These are phyloP conservation scores for Ariolimax columbianus DNA, from an alignment of 2,888 invertebrate genomes.

Conservation along the genomic window DNA sequence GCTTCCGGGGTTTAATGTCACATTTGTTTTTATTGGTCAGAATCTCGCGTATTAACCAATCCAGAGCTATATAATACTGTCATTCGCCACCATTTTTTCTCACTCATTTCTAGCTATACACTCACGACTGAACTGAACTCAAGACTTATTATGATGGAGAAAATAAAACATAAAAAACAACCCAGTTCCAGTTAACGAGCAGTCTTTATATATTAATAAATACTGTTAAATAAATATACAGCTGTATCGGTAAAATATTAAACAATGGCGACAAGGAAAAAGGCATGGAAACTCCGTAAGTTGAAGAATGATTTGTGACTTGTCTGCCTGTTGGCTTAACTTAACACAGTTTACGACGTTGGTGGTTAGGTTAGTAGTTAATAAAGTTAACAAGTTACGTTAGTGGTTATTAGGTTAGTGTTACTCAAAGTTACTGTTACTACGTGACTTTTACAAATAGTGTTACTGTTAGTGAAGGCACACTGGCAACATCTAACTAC, in stretches of 20 bases:
- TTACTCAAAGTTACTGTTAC: too few relatives aligned
- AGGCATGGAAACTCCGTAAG: constrained; percentile 92
- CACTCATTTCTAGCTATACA: constrained; percentile 41
- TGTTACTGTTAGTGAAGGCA: too few relatives aligned
- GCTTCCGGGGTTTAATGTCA: constrained; percentile 40
- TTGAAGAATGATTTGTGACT: constrained; percentile 73
- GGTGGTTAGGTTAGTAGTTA: too few relatives aligned
- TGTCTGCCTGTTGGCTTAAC: too few relatives aligned
- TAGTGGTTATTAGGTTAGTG: too few relatives aligned
- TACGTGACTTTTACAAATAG: too few relatives aligned
- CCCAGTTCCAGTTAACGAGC: background rate
- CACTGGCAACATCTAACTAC: too few relatives aligned
- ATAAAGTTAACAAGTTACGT: too few relatives aligned
- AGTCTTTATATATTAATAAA: background rate
- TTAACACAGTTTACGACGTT: too few relatives aligned
- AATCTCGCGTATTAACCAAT: constrained; percentile 36
- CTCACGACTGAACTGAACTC: constrained; percentile 34
- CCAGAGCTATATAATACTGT: constrained; percentile 8
- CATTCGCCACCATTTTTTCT: constrained; percentile 39
- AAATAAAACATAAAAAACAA: background rate
- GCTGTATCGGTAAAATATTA: background rate
- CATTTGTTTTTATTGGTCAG: constrained; percentile 51
- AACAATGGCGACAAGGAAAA: constrained; percentile 80
- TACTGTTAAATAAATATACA: background rate
- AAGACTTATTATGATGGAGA: constrained; percentile 1